Percentiles rank a stretch among this genome's conserved stretches.
These are phyloP conservation scores for Pollenia angustigena DNA, from an alignment of 2,888 invertebrate species.

Conservation along the genomic window DNA sequence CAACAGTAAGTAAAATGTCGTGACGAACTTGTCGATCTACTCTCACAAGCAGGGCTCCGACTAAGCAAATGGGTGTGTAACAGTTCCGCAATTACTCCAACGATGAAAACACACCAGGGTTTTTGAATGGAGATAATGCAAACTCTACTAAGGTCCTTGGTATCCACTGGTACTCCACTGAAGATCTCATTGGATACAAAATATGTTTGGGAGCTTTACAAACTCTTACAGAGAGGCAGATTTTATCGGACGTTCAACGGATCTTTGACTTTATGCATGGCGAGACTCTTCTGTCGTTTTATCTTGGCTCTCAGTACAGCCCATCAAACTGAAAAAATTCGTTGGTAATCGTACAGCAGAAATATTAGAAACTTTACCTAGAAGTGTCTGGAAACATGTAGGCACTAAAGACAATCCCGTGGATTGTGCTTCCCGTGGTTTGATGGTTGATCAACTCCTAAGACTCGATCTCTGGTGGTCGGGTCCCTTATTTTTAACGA, in stretches of 20 bases:
- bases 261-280: slow-evolving; percentile 55
- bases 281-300: slow-evolving; percentile 47
- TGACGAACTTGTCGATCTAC: slow-evolving; percentile 53
- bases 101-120: neutral
- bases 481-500: slow-evolving; percentile 14
- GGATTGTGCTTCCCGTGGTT: slow-evolving; percentile 38
- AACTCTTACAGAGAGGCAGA: slow-evolving; percentile 13
- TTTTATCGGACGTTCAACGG: slow-evolving; percentile 44
- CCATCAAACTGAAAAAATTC: slow-evolving; percentile 47
- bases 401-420: slow-evolving; percentile 40
- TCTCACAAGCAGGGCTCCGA: slow-evolving; percentile 27
- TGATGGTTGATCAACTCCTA: neutral
- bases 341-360: slow-evolving; percentile 40
- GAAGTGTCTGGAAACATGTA: slow-evolving; percentile 4
- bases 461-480: slow-evolving; percentile 45
- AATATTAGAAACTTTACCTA: slow-evolving; percentile 29
- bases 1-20: slow-evolving; percentile 39
- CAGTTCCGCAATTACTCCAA: neutral
- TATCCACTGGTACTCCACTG: slow-evolving; percentile 62
- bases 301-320: slow-evolving; percentile 34
- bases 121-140: neutral
- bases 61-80: slow-evolving; percentile 50
- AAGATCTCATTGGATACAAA: slow-evolving; percentile 50
- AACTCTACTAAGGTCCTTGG: slow-evolving; percentile 45
- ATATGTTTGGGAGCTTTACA: neutral